Evolutionary conservation across 2,888 invertebrate genomes (phyloP), one percentile per base, ranked within the genome.

Genomic region (Dasysyrphus albostriatus): DNA sequence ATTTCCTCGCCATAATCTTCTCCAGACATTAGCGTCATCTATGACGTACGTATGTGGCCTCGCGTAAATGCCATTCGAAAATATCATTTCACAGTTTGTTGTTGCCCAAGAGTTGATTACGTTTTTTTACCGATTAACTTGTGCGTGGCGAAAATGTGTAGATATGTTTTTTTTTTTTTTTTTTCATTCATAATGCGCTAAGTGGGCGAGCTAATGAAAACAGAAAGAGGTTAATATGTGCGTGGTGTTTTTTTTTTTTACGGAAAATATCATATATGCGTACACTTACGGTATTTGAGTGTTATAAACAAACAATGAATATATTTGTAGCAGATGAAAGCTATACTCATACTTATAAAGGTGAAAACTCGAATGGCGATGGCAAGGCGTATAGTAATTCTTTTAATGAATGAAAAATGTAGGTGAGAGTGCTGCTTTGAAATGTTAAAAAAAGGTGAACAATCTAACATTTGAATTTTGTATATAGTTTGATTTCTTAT

Each of bases 21-120:
- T 59, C 67, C 70, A 84, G 76, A 69, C 69, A 69, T 16, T 49
- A 67, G 4, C 69, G 69, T 84, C 84, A 85, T 73, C 73, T 44
- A 74, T 82, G 85, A 85, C 85, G 85, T 85, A 77, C 24, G n/a
- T 14, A 29, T 49, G 37, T 37, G 54, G 78, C 67, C 42, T 78
- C 65, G 44, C 9, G 67, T 54, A 58, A 67, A 61, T 74, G 32
- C 73, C 9, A 29, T 74, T 73, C 39, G 9, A 42, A 72, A 69
- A 70, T 81, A 76, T 76, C 29, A 44, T 32, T 63, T 72, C 29
- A 19, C 39, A 63, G 56, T 24, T n/a, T 24, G 24, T 24, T 24
- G 56, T 74, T 69, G 59, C 74, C 75, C 14, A 39, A 42, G 61
- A 54, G 47, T n/a, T 58, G 58, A 67, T 59, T 39, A 37, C 67